A percentile compares a stretch with the other conserved stretches of the same genome.
phyloP scores from a whole-genome alignment of 2,113 vertebrate species.

The Caranx melampygus region DNA sequence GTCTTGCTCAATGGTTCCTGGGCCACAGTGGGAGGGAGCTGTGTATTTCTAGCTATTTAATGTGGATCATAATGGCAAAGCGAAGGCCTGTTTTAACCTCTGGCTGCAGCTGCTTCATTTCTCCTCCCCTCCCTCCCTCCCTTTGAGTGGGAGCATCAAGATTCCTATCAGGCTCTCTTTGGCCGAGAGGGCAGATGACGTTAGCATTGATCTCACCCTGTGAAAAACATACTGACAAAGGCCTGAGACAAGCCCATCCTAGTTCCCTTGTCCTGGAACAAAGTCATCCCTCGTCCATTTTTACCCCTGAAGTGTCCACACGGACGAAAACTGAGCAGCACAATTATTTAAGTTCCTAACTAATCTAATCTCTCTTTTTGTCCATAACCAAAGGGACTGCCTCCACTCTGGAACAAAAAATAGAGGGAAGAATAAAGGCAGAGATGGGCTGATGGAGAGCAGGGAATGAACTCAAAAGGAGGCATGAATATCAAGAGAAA shows the following conservation, averaged over 20 bases:
- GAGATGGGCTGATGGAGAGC: conserved; percentile 5
- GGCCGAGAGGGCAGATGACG: conserved; percentile 38
- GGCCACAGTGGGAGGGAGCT: not conserved
- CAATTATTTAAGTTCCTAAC: conserved; percentile 42
- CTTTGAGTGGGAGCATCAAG: conserved; percentile 8
- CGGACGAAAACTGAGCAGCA: conserved; percentile 38
- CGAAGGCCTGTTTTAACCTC: conserved; percentile 37
- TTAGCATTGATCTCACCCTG: conserved; percentile 63
- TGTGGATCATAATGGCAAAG: not conserved
- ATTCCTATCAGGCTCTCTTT: conserved; percentile 56
- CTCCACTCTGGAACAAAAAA: conserved; percentile 38
- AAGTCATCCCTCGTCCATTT: conserved; percentile 21
- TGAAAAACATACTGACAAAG: conserved; percentile 62
- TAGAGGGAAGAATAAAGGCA: conserved; percentile 12
- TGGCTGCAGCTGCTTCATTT: conserved; percentile 1
- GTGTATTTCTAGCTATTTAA: conserved; percentile 1
- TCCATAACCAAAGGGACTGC: conserved; percentile 26
- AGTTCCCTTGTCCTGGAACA: conserved; percentile 25
- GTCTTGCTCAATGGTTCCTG: not conserved
- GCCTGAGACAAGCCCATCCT: conserved; percentile 28
- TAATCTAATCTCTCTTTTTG: conserved; percentile 30
- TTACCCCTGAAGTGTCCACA: conserved; percentile 11
- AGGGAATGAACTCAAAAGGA: conserved; percentile 29
- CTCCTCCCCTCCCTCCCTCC: conserved; percentile 14
- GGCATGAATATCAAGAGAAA: conserved; percentile 59